These are phyloP conservation scores for Lindbergichthys nudifrons DNA, from an alignment of 2,797 vertebrate species.

Conservation along the genomic window DNA sequence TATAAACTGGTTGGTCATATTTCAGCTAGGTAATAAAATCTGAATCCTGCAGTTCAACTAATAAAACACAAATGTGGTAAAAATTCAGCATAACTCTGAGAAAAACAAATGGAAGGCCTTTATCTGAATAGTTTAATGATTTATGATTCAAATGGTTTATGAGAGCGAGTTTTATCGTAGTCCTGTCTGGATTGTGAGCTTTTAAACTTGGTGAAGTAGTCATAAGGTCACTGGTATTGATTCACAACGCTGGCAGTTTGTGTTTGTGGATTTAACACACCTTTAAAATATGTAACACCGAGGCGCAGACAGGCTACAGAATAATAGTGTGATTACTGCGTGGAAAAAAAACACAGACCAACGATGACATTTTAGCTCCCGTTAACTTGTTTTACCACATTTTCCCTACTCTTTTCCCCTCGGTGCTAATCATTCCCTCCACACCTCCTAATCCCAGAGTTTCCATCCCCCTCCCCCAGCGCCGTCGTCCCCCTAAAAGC, in stretches of 20 bases:
- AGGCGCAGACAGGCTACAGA: conserved; percentile 17
- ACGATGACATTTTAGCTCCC: conserved; percentile 24
- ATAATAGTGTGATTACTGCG: conserved; percentile 24
- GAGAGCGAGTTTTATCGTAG: conserved; percentile 12
- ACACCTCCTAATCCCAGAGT: conserved; percentile 47
- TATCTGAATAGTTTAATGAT: conserved; percentile 21
- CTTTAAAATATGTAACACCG: conserved; percentile 41
- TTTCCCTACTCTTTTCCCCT: conserved; percentile 47
- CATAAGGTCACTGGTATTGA: conserved; percentile 21
- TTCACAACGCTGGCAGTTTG: conserved; percentile 14
- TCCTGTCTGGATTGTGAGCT: conserved; percentile 2
- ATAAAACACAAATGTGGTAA: conserved; percentile 15
- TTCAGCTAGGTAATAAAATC: neutral
- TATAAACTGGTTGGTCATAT: neutral
- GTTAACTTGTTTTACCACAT: conserved; percentile 35
- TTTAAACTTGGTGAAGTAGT: conserved; percentile 45
- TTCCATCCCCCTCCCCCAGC: conserved; percentile 37
- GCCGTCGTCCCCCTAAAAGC: conserved; percentile 16
- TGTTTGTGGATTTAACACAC: conserved; percentile 39
- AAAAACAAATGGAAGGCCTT: conserved; percentile 10
- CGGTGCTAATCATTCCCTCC: conserved; percentile 52
- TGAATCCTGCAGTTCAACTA: neutral
- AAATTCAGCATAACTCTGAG: conserved; percentile 14
- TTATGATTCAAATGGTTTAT: conserved; percentile 18
- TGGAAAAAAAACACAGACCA: neutral